Percentiles rank a stretch among this genome's conserved stretches.
These are phyloP conservation scores for Tragelaphus scriptus DNA, from an alignment of 2,113 vertebrate genomes.

Conservation along the genomic window DNA sequence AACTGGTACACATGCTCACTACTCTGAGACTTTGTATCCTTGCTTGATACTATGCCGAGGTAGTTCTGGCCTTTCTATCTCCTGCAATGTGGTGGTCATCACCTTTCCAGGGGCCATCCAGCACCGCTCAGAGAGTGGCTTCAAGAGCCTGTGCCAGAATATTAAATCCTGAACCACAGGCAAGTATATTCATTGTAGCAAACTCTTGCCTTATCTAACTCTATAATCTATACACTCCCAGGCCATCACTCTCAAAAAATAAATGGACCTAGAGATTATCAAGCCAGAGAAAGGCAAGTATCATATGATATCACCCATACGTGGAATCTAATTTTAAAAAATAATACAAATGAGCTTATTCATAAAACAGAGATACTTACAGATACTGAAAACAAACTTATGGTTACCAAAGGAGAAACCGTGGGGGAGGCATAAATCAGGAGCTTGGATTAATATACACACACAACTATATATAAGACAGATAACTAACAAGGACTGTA, in stretches of 20 bases:
- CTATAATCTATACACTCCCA: not conserved
- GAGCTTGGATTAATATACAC: not conserved
- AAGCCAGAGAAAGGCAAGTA: not conserved
- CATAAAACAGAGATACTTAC: not conserved
- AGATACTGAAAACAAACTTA: not conserved
- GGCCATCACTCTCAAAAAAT: not conserved
- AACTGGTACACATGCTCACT: not conserved
- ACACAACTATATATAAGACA: not conserved
- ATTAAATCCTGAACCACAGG: not conserved
- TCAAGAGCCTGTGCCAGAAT: not conserved
- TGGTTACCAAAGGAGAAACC: not conserved
- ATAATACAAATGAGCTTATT: not conserved
- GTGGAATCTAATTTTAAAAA: not conserved
- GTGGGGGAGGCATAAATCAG: not conserved
- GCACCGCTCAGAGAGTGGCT: not conserved
- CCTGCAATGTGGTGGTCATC: not conserved
- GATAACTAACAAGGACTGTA: not conserved
- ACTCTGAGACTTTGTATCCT: not conserved
- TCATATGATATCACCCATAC: not conserved
- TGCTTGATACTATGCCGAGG: not conserved
- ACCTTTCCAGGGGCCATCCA: not conserved
- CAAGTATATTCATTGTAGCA: not conserved
- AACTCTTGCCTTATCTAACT: not conserved
- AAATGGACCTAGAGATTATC: not conserved
- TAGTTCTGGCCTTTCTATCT: not conserved